Evolutionary conservation across 2,113 vertebrate genomes (phyloP), one percentile per base, ranked within the genome.

Genomic region (Malurus alboscapulatus): DNA sequence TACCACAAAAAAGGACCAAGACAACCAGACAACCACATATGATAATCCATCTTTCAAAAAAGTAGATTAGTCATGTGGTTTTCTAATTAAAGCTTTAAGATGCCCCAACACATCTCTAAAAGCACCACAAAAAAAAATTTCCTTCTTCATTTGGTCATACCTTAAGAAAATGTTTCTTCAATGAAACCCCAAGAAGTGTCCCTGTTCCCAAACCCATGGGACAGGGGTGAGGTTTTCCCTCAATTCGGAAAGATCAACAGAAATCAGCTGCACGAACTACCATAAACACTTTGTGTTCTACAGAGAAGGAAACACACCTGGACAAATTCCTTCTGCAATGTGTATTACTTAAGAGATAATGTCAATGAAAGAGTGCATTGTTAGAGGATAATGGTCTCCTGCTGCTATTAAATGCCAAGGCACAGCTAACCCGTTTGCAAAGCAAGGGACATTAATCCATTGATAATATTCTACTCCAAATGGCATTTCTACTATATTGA

Each of bases 361-460:
- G 62, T 40, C 77, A 89, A 27, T 51, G 66, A 85, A 91, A 82
- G 16, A 91, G 50, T 38, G 42, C 54, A 89, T 77, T 93, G 74
- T 93, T 89, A 87, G 54, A 79, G 51, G 32, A 91, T 87, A 95
- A 88, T 65, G 53, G 87, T 61, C 89, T 85, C 87, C 91, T 87
- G 74, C 81, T 92, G 95, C 74, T 96, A 61, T 85, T 55, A 94
- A 95, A 93, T 83, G 78, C 78, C 63, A 67, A 92, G 20, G 62
- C 81, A 90, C 62, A 69, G 75, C n/a, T 73, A 85, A 80, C 19
- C 19, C 55, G 71, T 85, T 83, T 91, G 71, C 71, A 83, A 87
- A 94, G 87, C 67, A 87, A 87, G 29, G 47, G 71, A 58, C 38
- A 30, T 93, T 71, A 91, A 91, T 87, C 48, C 38, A 73, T n/a